Percentiles rank a stretch among this genome's conserved stretches.
Conservation (phyloP, 2,113 vertebrate genomes). For the Pleuronectes platessa region DNA sequence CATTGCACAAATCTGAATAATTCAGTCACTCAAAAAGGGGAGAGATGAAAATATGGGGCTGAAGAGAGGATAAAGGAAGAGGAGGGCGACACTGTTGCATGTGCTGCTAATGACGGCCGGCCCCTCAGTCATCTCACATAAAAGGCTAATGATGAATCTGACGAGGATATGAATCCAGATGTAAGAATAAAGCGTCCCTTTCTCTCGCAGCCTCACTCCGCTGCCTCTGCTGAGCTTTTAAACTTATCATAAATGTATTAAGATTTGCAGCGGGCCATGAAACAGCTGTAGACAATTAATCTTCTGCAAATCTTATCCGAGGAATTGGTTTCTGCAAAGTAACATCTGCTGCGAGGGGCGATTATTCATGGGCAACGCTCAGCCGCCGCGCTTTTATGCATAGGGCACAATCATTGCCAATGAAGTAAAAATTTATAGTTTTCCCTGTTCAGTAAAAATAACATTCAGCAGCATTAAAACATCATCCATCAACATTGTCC, state of each 20-base stretch:
- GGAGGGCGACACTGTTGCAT: constrained; percentile 65
- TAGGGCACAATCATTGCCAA: constrained; percentile 94
- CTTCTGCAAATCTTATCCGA: constrained; percentile 97
- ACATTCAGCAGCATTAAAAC: constrained; percentile 99
- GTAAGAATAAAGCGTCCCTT: constrained; percentile 91
- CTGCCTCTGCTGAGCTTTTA: constrained; percentile 90
- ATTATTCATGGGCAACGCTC: constrained; percentile 95
- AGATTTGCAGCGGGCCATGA: constrained; percentile 99
- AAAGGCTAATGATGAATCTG: constrained; percentile 91
- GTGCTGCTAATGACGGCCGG: constrained; percentile 85
- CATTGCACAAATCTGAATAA: constrained; percentile 99
- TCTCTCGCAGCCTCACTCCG: constrained; percentile 77
- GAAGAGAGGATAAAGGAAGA: constrained; percentile 59
- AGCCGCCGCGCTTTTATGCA: constrained; percentile 91
- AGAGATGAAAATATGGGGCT: constrained; percentile 66
- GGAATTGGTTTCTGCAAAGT: constrained; percentile 96
- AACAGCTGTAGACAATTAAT: constrained; percentile 99
- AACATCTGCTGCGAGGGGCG: constrained; percentile 95
- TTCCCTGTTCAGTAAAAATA: constrained; percentile 99
- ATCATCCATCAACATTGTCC: constrained; percentile 99
- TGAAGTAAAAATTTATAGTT: constrained; percentile 99
- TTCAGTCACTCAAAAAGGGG: constrained; percentile 79
- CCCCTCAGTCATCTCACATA: constrained; percentile 83
- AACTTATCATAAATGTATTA: constrained; percentile 99
- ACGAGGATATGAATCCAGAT: constrained; percentile 96